Evolutionary conservation across 2,888 invertebrate genomes (phyloP), one percentile per base, ranked within the genome.

Genomic region (Rotaria socialis): DNA sequence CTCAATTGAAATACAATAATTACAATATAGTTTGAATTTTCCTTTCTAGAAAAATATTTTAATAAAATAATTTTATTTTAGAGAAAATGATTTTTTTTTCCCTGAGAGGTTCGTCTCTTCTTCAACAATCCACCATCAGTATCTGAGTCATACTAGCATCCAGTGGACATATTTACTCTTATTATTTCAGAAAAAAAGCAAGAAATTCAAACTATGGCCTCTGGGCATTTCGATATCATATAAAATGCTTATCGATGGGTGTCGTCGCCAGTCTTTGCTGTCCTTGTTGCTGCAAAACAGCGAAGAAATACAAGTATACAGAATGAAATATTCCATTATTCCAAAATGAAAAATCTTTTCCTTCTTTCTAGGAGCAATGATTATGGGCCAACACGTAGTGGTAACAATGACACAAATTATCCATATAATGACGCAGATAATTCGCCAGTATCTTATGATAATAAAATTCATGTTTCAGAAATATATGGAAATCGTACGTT

Each of bases 391-490:
- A 6, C 67, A 16, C 67, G 67, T 67, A 35, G 4, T 67, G 67
- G 27, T 41, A 41, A 35, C 35, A 67, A 67, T 27, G 6, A 35
- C 35, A 35, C 27, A 14, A 67, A 67, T 67, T 67, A 67, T 67
- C 67, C 67, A 19, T 67, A 67, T 35, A 67, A 67, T 67, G 67
- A 14, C 6, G 2, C 24, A 24, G 80, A 80, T 14, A 80, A 24
- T 80, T 80, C 80, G 24, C 80, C 80, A 24, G n/a, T 3, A 43
- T 47, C 80, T 1, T 80, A 80, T n/a, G 80, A 80, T 43, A 80
- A 80, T 80, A 80, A 80, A 47, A 80, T 47, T 47, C 80, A 80
- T 80, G 80, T 80, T 47, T 80, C 80, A 4, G 80, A 80, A 80
- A 80, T 80, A 43, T 80, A 80, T 80, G 47, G 47, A 80, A 80